Evolutionary conservation across 2,797 vertebrate species (phyloP).

Genomic region (Clarias platycephalus): DNA sequence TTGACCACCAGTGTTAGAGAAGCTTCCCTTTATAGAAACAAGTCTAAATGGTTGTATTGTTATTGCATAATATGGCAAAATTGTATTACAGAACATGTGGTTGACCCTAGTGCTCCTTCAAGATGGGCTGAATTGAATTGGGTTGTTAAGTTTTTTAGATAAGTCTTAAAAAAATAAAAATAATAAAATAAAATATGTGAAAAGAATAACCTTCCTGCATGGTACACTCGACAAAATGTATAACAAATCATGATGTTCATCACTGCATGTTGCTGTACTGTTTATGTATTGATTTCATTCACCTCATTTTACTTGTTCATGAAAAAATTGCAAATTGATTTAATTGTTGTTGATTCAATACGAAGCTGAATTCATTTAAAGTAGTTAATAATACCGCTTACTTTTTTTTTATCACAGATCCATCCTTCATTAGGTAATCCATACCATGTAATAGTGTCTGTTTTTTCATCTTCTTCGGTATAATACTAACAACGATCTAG

Average conservation of each 20-base stretch:
- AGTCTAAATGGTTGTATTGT: not conserved
- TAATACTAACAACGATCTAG: slow-evolving; percentile 59
- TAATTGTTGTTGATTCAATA: slow-evolving; percentile 42
- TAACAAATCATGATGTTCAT: not conserved
- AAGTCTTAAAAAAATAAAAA: no score
- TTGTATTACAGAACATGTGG: not conserved
- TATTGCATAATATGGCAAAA: not conserved
- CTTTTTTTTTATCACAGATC: not conserved
- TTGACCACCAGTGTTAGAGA: not conserved
- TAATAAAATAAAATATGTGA: no score
- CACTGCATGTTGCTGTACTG: not conserved
- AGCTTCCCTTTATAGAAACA: not conserved
- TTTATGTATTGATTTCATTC: not conserved
- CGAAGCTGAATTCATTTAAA: slow-evolving; percentile 54
- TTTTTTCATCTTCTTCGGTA: not conserved
- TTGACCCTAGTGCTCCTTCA: not conserved
- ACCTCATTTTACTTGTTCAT: not conserved
- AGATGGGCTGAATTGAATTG: not conserved
- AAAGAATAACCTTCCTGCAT: not conserved
- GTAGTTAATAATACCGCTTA: slow-evolving; percentile 13
- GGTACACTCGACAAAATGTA: not conserved
- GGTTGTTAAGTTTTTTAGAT: not conserved
- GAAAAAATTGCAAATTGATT: slow-evolving; percentile 28
- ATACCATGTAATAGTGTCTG: not conserved
- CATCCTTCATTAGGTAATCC: slow-evolving; percentile 20